Evolutionary conservation across 2,888 invertebrate genomes (phyloP).

Genomic region (Clitarchus hookeri): DNA sequence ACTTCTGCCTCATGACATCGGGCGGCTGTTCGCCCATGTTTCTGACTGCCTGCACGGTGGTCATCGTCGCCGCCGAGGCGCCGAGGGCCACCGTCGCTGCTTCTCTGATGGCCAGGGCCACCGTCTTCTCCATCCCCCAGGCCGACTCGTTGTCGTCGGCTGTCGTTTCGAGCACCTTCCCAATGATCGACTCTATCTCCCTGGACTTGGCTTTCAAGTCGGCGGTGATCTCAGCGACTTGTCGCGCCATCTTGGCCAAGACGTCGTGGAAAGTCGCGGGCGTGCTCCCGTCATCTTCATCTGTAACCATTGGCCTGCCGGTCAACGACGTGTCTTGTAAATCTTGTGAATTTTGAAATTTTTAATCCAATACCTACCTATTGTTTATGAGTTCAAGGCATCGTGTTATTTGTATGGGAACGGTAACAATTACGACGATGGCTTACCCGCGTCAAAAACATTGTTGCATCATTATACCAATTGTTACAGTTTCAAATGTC

Average conservation of each 20-base stretch:
- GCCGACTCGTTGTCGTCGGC: neutral
- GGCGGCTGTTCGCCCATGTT: neutral
- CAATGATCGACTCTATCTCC: too few relatives aligned
- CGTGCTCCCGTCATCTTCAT: neutral
- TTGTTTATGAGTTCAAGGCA: neutral
- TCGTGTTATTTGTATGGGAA: neutral
- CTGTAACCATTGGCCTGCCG: neutral
- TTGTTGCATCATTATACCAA: too few relatives aligned
- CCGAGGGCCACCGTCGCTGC: neutral
- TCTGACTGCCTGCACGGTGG: neutral
- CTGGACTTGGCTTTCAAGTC: neutral
- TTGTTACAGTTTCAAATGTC: too few relatives aligned
- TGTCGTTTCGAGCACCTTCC: neutral
- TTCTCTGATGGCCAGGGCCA: neutral
- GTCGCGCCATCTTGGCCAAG: neutral
- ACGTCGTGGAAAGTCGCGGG: neutral
- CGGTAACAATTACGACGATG: neutral
- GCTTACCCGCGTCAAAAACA: too few relatives aligned
- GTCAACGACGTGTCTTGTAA: neutral
- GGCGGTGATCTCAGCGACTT: neutral
- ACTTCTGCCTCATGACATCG: neutral
- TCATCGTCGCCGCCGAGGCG: neutral
- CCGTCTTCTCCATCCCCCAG: neutral
- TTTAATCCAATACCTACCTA: too few relatives aligned
- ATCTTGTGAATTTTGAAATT: too few relatives aligned